Conservation (phyloP, 2,888 invertebrate species). For the Polietes domitor region DNA sequence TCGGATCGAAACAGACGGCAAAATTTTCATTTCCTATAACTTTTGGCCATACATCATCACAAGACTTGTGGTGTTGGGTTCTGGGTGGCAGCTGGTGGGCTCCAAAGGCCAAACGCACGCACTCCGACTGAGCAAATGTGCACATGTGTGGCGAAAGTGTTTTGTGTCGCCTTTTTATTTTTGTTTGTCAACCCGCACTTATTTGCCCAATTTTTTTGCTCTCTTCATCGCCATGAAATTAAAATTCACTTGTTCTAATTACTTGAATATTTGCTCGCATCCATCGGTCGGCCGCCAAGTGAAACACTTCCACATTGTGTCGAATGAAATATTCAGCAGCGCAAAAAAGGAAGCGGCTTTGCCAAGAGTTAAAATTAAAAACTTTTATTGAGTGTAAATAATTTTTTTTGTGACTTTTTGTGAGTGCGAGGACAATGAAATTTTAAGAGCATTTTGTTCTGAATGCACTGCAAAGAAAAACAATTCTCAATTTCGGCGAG, state of each 20-base stretch:
- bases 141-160: neutral
- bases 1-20: slow-evolving; percentile 2
- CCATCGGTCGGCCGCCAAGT: neutral
- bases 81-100: neutral
- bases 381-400: neutral
- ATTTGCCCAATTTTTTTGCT: neutral
- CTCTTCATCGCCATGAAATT: neutral
- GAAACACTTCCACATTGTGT: neutral
- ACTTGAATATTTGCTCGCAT: neutral
- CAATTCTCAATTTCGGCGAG: too few relatives aligned
- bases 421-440: neutral
- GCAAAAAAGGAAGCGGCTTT: neutral
- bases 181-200: neutral
- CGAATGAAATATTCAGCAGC: neutral
- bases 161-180: neutral
- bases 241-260: neutral
- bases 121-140: neutral
- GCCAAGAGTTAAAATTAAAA: slow-evolving; percentile 12
- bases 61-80: neutral
- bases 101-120: neutral
- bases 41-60: slow-evolving; percentile 6
- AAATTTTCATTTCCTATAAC: slow-evolving; percentile 32
- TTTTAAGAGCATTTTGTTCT: neutral
- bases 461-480: too few relatives aligned
- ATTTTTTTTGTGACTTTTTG: neutral